Conservation (phyloP, 2,797 vertebrate genomes). For the Aplochiton taeniatus region DNA sequence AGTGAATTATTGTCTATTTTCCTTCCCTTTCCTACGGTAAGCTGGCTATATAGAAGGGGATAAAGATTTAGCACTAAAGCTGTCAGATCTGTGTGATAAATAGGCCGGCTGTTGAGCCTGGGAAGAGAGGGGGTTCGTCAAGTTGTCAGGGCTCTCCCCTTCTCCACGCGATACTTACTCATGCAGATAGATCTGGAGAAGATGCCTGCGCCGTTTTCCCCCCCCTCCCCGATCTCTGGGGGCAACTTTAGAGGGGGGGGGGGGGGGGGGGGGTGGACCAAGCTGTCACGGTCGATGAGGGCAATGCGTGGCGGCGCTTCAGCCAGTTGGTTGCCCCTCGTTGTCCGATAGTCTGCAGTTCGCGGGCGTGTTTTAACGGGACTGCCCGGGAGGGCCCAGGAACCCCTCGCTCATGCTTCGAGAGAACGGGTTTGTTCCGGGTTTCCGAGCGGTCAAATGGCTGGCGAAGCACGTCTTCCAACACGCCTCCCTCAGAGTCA, state of each 20-base stretch:
- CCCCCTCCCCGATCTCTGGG: constrained; percentile 29
- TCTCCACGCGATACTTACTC: constrained; percentile 47
- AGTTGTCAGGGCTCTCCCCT: constrained; percentile 32
- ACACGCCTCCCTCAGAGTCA: no score
- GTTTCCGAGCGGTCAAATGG: no score
- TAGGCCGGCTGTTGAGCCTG: constrained; percentile 17
- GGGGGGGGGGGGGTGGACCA: constrained; percentile 21
- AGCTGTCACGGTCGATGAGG: neutral
- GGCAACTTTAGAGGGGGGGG: constrained; percentile 35
- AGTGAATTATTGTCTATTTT: constrained; percentile 1
- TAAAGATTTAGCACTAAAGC: constrained; percentile 41
- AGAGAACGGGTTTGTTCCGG: constrained; percentile 24
- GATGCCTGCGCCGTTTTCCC: constrained; percentile 29
- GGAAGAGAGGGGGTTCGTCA: constrained; percentile 37
- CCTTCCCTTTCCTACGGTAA: constrained; percentile 5
- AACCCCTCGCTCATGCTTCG: no score
- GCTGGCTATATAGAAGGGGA: constrained; percentile 24
- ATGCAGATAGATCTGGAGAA: constrained; percentile 54
- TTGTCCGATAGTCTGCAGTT: no score
- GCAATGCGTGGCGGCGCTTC: constrained; percentile 17
- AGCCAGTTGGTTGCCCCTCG: no score
- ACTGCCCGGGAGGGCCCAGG: no score
- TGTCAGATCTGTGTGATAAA: constrained; percentile 33
- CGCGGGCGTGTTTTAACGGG: no score
- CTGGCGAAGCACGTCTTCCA: no score